A percentile compares a stretch with the other conserved stretches of the same genome.
phyloP scores from a whole-genome alignment of 2,888 invertebrate genomes.

The Hylaea fasciaria region DNA sequence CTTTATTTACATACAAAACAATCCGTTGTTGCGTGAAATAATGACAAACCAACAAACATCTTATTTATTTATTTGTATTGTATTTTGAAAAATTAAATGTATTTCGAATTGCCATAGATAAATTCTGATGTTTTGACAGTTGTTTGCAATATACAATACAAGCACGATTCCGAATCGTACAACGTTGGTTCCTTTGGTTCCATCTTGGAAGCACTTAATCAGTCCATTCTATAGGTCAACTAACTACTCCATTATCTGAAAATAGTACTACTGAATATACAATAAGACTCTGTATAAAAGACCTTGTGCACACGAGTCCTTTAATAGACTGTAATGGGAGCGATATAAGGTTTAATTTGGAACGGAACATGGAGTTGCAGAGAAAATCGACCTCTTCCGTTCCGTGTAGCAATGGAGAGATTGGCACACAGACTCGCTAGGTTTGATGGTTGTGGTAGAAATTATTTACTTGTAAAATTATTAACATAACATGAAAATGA shows the following conservation, averaged over 20 bases:
- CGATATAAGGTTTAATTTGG: neutral
- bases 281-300: neutral
- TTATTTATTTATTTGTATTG: no score
- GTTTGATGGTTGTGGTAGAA: constrained; percentile 5
- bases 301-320: neutral
- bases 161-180: no score
- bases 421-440: constrained; percentile 14
- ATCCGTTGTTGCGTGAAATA: no score
- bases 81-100: no score
- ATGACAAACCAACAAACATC: no score
- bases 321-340: neutral
- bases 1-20: no score
- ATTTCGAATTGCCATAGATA: no score
- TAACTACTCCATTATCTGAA: neutral
- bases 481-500: neutral
- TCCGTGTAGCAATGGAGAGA: constrained; percentile 15
- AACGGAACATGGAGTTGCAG: neutral
- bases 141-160: no score
- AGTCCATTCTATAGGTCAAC: neutral
- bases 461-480: no score
- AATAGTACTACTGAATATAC: constrained; percentile 8
- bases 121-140: no score
- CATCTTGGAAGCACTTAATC: neutral
- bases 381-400: constrained; percentile 24
- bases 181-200: no score